Conservation (phyloP, 2,797 vertebrate species). For the Remorina albescens region DNA sequence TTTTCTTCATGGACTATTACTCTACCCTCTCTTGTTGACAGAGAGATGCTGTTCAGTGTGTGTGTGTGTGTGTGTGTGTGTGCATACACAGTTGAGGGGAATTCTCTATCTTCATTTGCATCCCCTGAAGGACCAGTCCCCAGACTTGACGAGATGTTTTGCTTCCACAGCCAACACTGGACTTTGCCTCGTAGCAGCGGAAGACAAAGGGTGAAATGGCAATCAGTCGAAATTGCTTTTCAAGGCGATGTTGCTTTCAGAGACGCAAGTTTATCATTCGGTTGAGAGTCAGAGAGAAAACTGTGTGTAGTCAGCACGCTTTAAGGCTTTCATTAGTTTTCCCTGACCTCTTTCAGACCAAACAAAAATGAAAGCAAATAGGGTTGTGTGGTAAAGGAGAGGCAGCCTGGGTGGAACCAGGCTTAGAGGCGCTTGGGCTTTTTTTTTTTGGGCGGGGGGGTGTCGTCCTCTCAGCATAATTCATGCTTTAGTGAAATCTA, state of each 20-base stretch:
- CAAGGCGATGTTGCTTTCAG: conserved; percentile 10
- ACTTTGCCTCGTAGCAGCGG: neutral
- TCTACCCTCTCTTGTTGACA: conserved; percentile 65
- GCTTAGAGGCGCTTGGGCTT: conserved; percentile 40
- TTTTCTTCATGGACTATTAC: conserved; percentile 70
- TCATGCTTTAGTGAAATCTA: conserved; percentile 67
- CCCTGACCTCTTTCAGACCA: conserved; percentile 35
- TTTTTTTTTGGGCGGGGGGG: too few species aligned
- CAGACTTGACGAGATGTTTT: conserved; percentile 54
- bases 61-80: conserved; percentile 40
- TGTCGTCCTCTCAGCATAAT: conserved; percentile 56
- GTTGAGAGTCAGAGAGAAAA: conserved; percentile 1
- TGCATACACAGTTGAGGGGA: conserved; percentile 51
- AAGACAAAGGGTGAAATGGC: conserved; percentile 32
- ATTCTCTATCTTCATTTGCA: conserved; percentile 72
- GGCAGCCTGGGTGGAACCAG: conserved; percentile 36
- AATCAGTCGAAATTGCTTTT: conserved; percentile 50
- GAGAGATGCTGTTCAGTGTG: conserved; percentile 53
- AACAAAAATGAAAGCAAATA: conserved; percentile 32
- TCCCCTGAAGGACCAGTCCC: conserved; percentile 46
- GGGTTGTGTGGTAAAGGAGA: conserved; percentile 26
- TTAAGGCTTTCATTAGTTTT: conserved; percentile 48
- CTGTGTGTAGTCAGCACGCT: conserved; percentile 19
- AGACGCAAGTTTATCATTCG: conserved; percentile 36
- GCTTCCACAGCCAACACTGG: conserved; percentile 39